A percentile compares a stretch with the other conserved stretches of the same genome.
These are phyloP conservation scores for Ditula angustiorana DNA, from an alignment of 2,888 invertebrate genomes.

Conservation along the genomic window DNA sequence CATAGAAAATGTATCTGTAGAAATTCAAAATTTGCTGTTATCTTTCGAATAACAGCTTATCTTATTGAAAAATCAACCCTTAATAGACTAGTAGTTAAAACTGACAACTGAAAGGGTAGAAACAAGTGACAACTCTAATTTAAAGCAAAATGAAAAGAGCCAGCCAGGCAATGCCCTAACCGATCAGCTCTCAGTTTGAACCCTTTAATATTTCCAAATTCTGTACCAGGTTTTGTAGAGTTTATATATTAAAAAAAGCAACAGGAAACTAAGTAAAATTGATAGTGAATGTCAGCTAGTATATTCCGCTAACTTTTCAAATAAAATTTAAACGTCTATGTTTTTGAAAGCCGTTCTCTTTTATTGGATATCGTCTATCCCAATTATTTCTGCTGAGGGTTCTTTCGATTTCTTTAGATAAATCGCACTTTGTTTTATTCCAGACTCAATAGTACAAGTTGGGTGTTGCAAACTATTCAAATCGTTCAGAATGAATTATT, in stretches of 20 bases:
- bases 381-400: background rate
- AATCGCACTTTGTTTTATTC: background rate
- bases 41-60: background rate
- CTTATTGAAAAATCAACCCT: background rate
- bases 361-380: background rate
- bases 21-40: no score
- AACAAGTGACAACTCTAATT: background rate
- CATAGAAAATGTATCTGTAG: no score
- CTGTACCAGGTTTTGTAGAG: background rate
- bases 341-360: background rate
- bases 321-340: background rate
- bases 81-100: background rate
- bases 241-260: background rate
- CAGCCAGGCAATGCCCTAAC: background rate
- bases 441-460: no score
- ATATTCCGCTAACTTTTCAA: background rate
- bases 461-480: background rate
- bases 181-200: background rate
- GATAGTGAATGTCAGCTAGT: background rate
- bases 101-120: background rate
- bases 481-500: no score
- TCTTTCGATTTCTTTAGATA: background rate
- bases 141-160: background rate
- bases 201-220: constrained; percentile 1
- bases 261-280: background rate